Evolutionary conservation across 92 coral and sea anemone genomes (phyloP), one percentile per base, ranked within the genome.

Genomic region (Pocillopora meandrina): DNA sequence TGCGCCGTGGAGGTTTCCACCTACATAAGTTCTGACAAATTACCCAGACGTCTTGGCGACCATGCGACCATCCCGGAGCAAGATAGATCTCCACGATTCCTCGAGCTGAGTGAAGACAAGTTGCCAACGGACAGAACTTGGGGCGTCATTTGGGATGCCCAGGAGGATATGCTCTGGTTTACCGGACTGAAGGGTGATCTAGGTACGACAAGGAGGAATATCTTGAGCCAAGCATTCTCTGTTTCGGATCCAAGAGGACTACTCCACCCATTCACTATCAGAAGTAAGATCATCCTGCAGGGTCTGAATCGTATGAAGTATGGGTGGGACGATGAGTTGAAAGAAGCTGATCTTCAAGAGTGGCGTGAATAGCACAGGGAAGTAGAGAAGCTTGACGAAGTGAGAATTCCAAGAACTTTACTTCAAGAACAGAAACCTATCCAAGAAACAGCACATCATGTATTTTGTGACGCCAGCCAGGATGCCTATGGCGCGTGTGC

Each of bases 401-500:
- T 82, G 26, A 56, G 18, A 13, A 74, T 83, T 20, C 81, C 81
- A 35, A 56, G 87, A 66, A 72, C 81, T 21, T 72, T 72, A 1
- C 23, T 72, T 20, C 4, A n/a, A 2, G 18, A 61, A 58, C 10
- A 65, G 10, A 65, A 65, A 65, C 0, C 35, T 18, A 71, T 34
- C n/a, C 11, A 16, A 3, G 61, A 35, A 9, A n/a, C 74, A 2
- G 19, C 58, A 18, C 58, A 68, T 1, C 77, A 81, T 26, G 66
- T 70, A 10, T 81, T 81, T 56, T 26, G 65, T 69, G 85, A 67
- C 56, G 85, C 77, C 7, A 68, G 84, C 62, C 74, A 80, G 47
- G 75, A 80, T 19, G 56, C 84, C 5, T 64, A 80, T 34, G 75
- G 84, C n/a, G 61, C 84, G 10, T 80, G 84, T 66, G 16, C 75